Evolutionary conservation across 2,888 invertebrate genomes (phyloP), one percentile per base, ranked within the genome.

Genomic region (Mythimna lalbum): DNA sequence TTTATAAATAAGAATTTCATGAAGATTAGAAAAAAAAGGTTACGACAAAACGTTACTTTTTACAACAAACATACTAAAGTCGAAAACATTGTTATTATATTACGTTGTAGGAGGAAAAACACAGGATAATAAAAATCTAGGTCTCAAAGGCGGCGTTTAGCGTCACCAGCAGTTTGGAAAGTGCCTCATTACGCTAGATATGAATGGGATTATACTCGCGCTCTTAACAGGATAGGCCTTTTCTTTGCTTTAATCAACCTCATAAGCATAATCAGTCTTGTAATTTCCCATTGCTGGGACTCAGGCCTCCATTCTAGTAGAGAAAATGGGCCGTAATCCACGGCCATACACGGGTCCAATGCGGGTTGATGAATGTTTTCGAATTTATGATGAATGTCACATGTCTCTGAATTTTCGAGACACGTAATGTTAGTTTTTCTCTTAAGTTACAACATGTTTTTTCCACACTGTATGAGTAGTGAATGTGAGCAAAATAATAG

Each of bases 41-140:
- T 62, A 84, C 64, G 81, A 67, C 59, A 27, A 17, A 39, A 31
- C 78, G 62, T 83, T 81, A 73, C 63, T 81, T 81, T 83, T 81
- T 73, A 84, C 49, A 81, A 69, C 81, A 61, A 62, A 76, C 73
- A 68, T 66, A 79, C 56, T 81, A 50, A 63, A 66, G 49, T 59
- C 50, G 56, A 71, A 66, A 70, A 66, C 61, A 80, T 63, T 61
- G 67, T 73, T 81, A 69, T 76, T 69, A 68, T 55, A 59, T 73
- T 47, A 52, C 27, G 33, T 10, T 52, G 14, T 23, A 56, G 53
- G 47, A 49, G 52, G 21, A 73, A 73, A 70, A 67, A 57, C 63
- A 52, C 57, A 53, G 19, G n/a, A 23, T 59, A 9, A 60, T 81
- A 81, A 77, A 77, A 83, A 83, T 81, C 59, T 73, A 77, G 66